Conservation (phyloP, 2,113 vertebrate genomes). For the Bettongia penicillata region DNA sequence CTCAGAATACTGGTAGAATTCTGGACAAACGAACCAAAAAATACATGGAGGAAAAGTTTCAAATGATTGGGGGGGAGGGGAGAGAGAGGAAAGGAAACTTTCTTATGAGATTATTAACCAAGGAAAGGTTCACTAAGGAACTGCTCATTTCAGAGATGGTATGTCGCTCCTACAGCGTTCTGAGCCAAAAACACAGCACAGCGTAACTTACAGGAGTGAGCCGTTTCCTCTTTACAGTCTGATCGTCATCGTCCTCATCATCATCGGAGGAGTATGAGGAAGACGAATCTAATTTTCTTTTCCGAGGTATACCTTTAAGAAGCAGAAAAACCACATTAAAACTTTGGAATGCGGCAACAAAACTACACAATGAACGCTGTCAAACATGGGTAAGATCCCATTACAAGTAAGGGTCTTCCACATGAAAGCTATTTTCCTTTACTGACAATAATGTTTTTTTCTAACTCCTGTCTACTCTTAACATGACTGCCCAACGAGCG, state of each 20-base stretch:
- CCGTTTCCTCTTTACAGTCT: slow-evolving; percentile 85
- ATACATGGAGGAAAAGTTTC: background rate
- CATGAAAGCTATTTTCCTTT: background rate
- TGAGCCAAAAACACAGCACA: slow-evolving; percentile 14
- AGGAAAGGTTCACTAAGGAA: background rate
- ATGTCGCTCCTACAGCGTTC: too few species aligned
- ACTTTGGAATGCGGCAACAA: slow-evolving; percentile 14
- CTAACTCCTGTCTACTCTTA: background rate
- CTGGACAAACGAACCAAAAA: background rate
- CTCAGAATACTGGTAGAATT: background rate
- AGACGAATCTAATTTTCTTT: slow-evolving; percentile 86
- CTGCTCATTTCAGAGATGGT: background rate
- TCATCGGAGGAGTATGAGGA: slow-evolving; percentile 79
- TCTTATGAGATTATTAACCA: background rate
- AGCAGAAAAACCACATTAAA: slow-evolving; percentile 43
- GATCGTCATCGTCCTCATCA: slow-evolving; percentile 68
- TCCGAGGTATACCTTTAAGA: slow-evolving; percentile 81
- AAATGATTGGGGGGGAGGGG: background rate
- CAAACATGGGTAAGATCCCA: background rate
- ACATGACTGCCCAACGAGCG: background rate
- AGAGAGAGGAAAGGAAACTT: background rate
- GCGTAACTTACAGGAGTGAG: slow-evolving; percentile 83
- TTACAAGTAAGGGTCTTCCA: background rate
- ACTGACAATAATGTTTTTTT: background rate
- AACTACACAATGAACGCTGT: background rate